Evolutionary conservation across 2,797 vertebrate genomes (phyloP).

Genomic region (Lepilemur septentrionalis): DNA sequence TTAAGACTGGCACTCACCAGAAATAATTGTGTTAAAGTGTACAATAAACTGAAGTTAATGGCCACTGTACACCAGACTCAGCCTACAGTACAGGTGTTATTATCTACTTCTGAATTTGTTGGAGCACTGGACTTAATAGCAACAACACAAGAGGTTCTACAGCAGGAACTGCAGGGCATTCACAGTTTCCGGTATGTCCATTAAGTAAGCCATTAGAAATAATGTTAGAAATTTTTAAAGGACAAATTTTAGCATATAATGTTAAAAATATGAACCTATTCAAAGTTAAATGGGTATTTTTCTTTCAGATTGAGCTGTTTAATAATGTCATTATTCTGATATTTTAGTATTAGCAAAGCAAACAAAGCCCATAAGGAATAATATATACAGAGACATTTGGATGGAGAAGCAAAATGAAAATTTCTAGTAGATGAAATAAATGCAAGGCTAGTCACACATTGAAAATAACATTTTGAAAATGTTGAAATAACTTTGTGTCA

Average conservation of each 20-base stretch:
- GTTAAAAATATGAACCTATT: constrained; percentile 28
- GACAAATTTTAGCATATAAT: constrained; percentile 21
- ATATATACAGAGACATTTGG: constrained; percentile 27
- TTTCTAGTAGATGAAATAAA: constrained; percentile 31
- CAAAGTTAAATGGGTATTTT: constrained; percentile 42
- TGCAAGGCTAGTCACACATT: background rate
- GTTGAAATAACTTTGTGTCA: constrained; percentile 41
- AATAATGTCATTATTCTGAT: constrained; percentile 35
- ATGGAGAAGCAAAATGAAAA: constrained; percentile 43
- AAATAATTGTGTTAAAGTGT: constrained; percentile 94
- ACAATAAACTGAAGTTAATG: constrained; percentile 98
- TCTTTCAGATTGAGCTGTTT: constrained; percentile 30
- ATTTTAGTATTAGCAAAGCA: constrained; percentile 32
- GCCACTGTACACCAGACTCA: constrained; percentile 98
- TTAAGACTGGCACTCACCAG: constrained; percentile 91
- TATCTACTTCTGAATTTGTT: constrained; percentile 97
- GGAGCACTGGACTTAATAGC: constrained; percentile 98
- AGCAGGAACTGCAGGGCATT: constrained; percentile 98
- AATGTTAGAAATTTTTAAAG: constrained; percentile 40
- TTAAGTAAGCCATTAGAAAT: constrained; percentile 34
- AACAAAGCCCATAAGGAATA: background rate
- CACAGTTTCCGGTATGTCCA: constrained; percentile 93
- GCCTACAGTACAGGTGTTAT: constrained; percentile 96
- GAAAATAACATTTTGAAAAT: constrained; percentile 48
- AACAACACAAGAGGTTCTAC: constrained; percentile 98